These are phyloP conservation scores for Petroica traversi DNA, from an alignment of 2,113 vertebrate species.

Conservation along the genomic window DNA sequence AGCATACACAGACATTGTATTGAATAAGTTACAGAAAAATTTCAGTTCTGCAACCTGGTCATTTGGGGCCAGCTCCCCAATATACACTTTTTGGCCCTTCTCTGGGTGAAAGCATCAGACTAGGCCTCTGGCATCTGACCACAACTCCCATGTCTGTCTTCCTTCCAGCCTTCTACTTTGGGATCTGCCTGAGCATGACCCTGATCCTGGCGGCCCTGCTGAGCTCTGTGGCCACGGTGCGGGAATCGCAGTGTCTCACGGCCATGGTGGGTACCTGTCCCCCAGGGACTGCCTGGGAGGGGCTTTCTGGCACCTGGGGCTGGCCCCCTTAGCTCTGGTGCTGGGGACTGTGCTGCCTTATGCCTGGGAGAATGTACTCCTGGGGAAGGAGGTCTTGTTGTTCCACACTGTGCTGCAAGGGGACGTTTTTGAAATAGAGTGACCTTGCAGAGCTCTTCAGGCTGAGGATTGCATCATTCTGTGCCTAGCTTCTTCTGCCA, in stretches of 20 bases:
- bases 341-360: neutral
- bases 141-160: neutral
- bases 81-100: neutral
- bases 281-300: neutral
- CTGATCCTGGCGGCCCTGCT: constrained; percentile 56
- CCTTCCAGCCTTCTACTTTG: constrained; percentile 54
- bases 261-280: constrained; percentile 42
- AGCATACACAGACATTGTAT: rapidly evolving
- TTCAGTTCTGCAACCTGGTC: neutral
- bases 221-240: constrained; percentile 17
- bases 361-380: rapidly evolving
- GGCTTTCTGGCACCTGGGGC: neutral
- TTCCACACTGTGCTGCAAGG: neutral
- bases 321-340: neutral
- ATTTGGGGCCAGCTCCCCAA: neutral
- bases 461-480: neutral
- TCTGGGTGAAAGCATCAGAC: neutral
- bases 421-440: neutral
- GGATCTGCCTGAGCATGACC: constrained; percentile 56
- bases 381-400: neutral
- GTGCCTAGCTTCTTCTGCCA: neutral
- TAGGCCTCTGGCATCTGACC: neutral
- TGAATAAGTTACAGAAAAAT: neutral
- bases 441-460: neutral
- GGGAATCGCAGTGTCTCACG: constrained; percentile 38